Percentiles rank a stretch among this genome's conserved stretches.
phyloP scores from a whole-genome alignment of 2,113 vertebrate species.

The Arothron firmamentum region DNA sequence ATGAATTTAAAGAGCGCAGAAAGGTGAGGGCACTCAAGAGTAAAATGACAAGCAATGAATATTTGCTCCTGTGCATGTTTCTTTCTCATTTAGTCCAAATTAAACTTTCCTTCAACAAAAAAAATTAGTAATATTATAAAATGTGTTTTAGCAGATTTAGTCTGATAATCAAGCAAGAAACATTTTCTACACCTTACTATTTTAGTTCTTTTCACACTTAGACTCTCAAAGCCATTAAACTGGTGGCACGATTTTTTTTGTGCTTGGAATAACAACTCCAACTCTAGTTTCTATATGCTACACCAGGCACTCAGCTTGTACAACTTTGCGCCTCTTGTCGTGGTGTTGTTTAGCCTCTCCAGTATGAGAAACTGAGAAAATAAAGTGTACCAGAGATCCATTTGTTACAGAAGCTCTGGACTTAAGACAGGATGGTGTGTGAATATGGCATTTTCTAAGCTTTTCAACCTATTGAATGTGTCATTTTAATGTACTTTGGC shows the following conservation, averaged over 20 bases:
- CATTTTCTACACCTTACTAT: too few relatives aligned
- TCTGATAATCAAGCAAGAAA: too few relatives aligned
- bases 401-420: background rate
- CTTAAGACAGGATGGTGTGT: background rate
- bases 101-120: too few relatives aligned
- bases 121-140: too few relatives aligned
- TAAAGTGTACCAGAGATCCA: background rate
- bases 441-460: background rate
- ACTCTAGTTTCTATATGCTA: background rate
- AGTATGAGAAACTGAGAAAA: background rate
- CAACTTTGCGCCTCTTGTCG: background rate
- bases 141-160: too few relatives aligned
- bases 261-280: background rate
- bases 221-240: too few relatives aligned
- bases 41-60: background rate
- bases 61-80: background rate
- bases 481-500: background rate
- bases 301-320: background rate
- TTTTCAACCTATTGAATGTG: background rate
- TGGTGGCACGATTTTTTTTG: background rate
- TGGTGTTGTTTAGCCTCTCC: too few relatives aligned
- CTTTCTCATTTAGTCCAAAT: too few relatives aligned
- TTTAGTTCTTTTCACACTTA: too few relatives aligned
- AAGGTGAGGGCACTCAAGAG: conserved; percentile 52
- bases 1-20: conserved; percentile 60